phyloP scores from a whole-genome alignment of 2,888 invertebrate genomes.

The Erannis defoliaria region DNA sequence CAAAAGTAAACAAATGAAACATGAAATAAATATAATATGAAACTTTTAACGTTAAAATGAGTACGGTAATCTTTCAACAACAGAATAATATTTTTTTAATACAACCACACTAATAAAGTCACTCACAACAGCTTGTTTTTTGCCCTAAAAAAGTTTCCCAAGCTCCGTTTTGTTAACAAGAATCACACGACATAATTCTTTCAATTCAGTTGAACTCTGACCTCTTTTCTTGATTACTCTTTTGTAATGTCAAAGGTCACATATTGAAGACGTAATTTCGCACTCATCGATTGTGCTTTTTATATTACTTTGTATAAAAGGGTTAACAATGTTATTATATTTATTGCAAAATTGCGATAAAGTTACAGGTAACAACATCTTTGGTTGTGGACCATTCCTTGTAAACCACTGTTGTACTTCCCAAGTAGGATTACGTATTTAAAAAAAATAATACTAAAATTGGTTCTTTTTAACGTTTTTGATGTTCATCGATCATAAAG shows the following conservation, averaged over 20 bases:
- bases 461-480: too few relatives aligned
- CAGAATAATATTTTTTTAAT: too few relatives aligned
- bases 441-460: too few relatives aligned
- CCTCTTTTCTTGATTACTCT: constrained; percentile 18
- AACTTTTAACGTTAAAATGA: too few relatives aligned
- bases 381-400: not conserved
- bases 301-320: not conserved
- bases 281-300: not conserved
- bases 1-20: too few relatives aligned
- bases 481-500: too few relatives aligned
- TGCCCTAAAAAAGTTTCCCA: not conserved
- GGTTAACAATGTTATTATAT: constrained; percentile 9
- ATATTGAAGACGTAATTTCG: constrained; percentile 5
- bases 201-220: constrained; percentile 1
- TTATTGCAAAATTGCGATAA: not conserved
- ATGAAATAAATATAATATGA: too few relatives aligned
- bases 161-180: not conserved
- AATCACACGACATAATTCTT: not conserved
- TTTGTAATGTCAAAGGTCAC: constrained; percentile 28
- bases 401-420: not conserved
- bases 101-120: too few relatives aligned
- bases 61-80: too few relatives aligned
- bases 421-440: too few relatives aligned
- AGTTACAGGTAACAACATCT: not conserved
- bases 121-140: not conserved